These are phyloP conservation scores for Zaprionus ghesquierei DNA, from an alignment of 1,140 invertebrate species.

Conservation along the genomic window DNA sequence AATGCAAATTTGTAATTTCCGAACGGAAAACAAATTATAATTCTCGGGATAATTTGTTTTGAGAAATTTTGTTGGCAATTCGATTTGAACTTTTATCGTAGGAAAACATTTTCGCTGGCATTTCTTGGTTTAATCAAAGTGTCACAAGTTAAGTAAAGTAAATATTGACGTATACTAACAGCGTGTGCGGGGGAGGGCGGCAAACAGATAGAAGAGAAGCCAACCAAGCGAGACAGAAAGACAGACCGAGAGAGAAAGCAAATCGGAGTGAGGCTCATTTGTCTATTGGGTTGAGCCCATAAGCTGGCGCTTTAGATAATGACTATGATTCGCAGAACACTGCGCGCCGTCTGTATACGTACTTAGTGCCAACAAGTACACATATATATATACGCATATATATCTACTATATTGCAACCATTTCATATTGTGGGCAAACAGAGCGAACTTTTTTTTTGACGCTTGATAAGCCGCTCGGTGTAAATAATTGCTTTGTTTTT, in stretches of 20 bases:
- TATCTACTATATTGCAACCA: slow-evolving; percentile 36
- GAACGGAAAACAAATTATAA: background rate
- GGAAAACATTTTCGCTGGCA: slow-evolving; percentile 33
- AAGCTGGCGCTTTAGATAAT: slow-evolving; percentile 77
- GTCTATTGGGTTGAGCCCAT: slow-evolving; percentile 59
- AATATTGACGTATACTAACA: slow-evolving; percentile 59
- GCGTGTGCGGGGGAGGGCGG: background rate
- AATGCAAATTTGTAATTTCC: background rate
- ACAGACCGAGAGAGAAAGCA: background rate
- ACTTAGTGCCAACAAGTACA: slow-evolving; percentile 3
- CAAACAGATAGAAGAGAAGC: slow-evolving; percentile 1
- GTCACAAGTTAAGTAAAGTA: slow-evolving; percentile 67
- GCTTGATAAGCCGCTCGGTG: slow-evolving; percentile 32
- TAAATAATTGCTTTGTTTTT: slow-evolving; percentile 44
- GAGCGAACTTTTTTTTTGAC: slow-evolving; percentile 49
- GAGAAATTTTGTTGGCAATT: slow-evolving; percentile 51
- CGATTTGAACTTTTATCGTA: slow-evolving; percentile 44
- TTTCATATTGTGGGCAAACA: slow-evolving; percentile 61
- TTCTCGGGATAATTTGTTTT: background rate
- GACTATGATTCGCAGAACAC: slow-evolving; percentile 62
- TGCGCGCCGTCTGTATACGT: slow-evolving; percentile 23
- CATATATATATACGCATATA: slow-evolving; percentile 8
- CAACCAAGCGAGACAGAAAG: background rate
- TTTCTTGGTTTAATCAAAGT: slow-evolving; percentile 64
- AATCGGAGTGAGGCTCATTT: slow-evolving; percentile 41